Percentiles rank a stretch among this genome's conserved stretches.
phyloP scores from a whole-genome alignment of 2,113 vertebrate species.

The Pseudorectes ferrugineus region DNA sequence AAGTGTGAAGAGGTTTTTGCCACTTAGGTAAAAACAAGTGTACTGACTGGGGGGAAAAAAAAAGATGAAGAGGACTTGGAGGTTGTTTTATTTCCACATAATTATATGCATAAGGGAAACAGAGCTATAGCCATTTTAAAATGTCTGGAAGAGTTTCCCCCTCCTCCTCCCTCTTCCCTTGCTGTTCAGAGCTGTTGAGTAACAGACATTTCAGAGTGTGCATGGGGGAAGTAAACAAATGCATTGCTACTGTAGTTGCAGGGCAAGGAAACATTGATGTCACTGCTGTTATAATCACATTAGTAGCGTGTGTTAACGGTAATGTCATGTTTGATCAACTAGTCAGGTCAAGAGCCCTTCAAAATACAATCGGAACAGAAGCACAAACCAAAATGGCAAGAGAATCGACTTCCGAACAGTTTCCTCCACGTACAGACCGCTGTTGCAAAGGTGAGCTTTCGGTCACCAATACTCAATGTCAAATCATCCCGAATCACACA shows the following conservation, averaged over 20 bases:
- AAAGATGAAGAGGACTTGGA: not conserved
- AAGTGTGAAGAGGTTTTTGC: not conserved
- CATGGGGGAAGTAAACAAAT: constrained; percentile 35
- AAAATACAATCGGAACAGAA: not conserved
- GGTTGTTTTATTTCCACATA: not conserved
- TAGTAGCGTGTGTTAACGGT: not conserved
- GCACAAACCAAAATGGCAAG: not conserved
- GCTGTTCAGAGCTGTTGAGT: not conserved
- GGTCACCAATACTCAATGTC: not conserved
- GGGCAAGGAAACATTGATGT: constrained; percentile 51
- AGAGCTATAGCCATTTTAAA: not conserved
- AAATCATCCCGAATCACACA: not conserved
- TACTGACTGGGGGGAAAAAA: not conserved
- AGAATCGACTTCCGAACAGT: not conserved
- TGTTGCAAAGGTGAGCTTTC: not conserved
- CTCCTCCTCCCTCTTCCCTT: not conserved
- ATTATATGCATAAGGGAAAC: not conserved
- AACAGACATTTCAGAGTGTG: constrained; percentile 18
- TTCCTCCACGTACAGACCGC: not conserved
- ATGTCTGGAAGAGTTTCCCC: not conserved
- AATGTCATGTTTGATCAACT: constrained; percentile 42
- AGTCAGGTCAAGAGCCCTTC: not conserved
- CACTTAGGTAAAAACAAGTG: not conserved
- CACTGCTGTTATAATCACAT: constrained; percentile 39
- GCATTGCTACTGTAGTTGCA: constrained; percentile 30